These are phyloP conservation scores for Gorsachius goisagi DNA, from an alignment of 2,113 vertebrate species.

Conservation along the genomic window DNA sequence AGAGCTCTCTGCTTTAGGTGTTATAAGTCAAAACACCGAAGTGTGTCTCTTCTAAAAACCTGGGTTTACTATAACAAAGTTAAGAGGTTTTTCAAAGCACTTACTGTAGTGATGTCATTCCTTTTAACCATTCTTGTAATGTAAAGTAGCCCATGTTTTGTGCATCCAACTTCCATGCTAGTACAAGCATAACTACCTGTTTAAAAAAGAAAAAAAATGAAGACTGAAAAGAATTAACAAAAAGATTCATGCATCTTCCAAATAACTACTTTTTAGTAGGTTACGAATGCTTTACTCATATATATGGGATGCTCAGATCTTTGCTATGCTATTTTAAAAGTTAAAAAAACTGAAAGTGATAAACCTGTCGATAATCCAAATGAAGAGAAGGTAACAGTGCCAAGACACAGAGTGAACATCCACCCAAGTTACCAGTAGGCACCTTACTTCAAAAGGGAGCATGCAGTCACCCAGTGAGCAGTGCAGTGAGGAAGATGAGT, in stretches of 20 bases:
- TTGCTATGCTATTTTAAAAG: neutral
- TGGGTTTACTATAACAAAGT: neutral
- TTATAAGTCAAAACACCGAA: neutral
- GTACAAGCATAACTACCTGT: slow-evolving; percentile 98
- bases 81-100: slow-evolving; percentile 50
- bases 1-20: neutral
- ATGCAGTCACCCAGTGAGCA: neutral
- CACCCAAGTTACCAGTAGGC: neutral
- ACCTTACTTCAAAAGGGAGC: neutral
- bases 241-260: neutral
- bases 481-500: neutral
- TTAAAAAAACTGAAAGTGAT: neutral
- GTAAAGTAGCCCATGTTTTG: slow-evolving; percentile 99
- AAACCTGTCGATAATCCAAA: neutral
- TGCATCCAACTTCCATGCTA: slow-evolving; percentile 98
- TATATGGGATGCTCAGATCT: neutral
- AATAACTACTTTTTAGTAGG: neutral
- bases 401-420: neutral
- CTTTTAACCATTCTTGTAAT: slow-evolving; percentile 97
- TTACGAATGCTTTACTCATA: neutral
- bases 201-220: neutral
- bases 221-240: neutral
- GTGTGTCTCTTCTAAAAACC: neutral
- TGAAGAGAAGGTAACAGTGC: neutral
- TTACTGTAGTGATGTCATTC: slow-evolving; percentile 97